These are phyloP conservation scores for Mesochorus sp. DNA, from an alignment of 2,888 invertebrate genomes.

Conservation along the genomic window DNA sequence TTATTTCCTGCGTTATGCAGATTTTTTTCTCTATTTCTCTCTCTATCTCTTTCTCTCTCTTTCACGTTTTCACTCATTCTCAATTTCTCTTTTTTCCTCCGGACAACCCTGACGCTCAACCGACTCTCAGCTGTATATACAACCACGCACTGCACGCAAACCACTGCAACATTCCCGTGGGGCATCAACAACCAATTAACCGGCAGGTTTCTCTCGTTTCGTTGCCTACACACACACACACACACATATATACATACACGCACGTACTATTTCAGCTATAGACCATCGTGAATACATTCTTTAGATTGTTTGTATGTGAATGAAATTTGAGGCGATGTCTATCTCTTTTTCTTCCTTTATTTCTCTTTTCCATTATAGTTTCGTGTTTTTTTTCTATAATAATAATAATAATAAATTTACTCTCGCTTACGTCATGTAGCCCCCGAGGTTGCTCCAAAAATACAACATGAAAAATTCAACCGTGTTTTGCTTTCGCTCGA, in stretches of 20 bases:
- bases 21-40: constrained; percentile 29
- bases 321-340: constrained; percentile 52
- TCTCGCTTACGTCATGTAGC: not conserved
- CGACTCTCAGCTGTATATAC: constrained; percentile 20
- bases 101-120: constrained; percentile 18
- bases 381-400: not conserved
- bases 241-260: not conserved
- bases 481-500: constrained; percentile 3
- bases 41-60: constrained; percentile 27
- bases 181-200: constrained; percentile 66
- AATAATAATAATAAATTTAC: not conserved
- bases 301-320: constrained; percentile 62
- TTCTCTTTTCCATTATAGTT: not conserved
- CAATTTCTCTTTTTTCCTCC: constrained; percentile 42
- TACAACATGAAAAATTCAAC: not conserved
- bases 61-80: constrained; percentile 28
- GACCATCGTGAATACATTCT: constrained; percentile 46
- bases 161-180: constrained; percentile 53
- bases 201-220: constrained; percentile 61
- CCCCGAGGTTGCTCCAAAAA: not conserved
- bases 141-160: constrained; percentile 7
- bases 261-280: not conserved
- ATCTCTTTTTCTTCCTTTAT: constrained; percentile 18
- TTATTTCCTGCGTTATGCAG: constrained; percentile 43
- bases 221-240: constrained; percentile 15